phyloP scores from a whole-genome alignment of 2,888 invertebrate genomes.

The Amblyteles armatorius region DNA sequence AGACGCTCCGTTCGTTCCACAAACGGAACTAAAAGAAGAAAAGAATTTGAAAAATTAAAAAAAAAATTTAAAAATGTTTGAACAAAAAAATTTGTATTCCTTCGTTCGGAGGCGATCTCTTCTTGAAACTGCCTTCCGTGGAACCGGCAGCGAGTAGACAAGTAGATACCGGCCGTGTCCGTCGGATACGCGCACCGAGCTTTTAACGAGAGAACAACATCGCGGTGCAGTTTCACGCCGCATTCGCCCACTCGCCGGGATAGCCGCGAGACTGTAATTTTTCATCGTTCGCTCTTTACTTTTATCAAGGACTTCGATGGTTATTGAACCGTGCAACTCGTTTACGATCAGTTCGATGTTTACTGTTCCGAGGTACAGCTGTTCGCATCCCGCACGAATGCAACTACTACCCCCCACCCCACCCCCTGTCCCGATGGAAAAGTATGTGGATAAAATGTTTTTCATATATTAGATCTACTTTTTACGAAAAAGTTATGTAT shows the following conservation, averaged over 20 bases:
- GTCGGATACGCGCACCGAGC: constrained; percentile 14
- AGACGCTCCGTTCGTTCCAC: background rate
- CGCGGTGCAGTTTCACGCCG: background rate
- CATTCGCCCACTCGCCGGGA: background rate
- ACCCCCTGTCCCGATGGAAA: no score
- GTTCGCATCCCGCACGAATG: constrained; percentile 22
- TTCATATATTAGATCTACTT: no score
- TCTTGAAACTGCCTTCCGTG: constrained; percentile 74
- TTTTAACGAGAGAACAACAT: background rate
- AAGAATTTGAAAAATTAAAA: constrained; percentile 4
- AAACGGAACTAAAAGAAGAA: background rate
- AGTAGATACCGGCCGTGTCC: background rate
- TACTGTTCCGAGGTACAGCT: no score
- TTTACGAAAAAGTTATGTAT: no score
- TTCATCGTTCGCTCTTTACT: no score
- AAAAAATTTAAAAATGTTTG: constrained; percentile 12
- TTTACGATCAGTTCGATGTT: no score
- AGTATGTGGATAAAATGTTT: no score
- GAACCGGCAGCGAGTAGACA: constrained; percentile 57
- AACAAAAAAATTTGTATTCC: constrained; percentile 70
- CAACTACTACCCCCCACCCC: background rate
- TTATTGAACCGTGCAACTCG: no score
- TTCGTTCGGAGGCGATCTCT: constrained; percentile 73
- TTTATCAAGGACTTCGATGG: no score
- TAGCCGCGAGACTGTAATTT: no score